phyloP scores from a whole-genome alignment of 2,797 vertebrate genomes.

The Sciaenops ocellatus region DNA sequence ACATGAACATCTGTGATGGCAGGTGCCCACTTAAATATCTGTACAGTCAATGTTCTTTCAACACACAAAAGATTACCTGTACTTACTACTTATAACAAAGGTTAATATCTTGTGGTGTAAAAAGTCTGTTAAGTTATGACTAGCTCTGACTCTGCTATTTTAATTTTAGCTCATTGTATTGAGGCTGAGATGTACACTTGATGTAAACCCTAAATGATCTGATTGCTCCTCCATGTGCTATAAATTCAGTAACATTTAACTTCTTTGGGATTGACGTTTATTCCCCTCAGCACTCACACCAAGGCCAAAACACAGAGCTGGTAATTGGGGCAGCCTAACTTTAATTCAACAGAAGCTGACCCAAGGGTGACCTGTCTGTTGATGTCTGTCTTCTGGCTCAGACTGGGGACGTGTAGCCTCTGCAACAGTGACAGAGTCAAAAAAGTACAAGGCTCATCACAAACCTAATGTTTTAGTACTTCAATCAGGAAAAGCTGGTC shows the following conservation, averaged over 20 bases:
- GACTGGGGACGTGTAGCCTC: not conserved
- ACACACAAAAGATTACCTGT: not conserved
- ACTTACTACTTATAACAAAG: not conserved
- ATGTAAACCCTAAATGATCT: constrained; percentile 28
- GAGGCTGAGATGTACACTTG: constrained; percentile 2
- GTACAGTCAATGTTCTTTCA: not conserved
- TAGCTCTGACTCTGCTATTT: not conserved
- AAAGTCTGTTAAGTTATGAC: not conserved
- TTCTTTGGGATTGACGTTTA: constrained; percentile 3
- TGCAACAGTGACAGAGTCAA: not conserved
- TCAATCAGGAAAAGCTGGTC: not conserved
- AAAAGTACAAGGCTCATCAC: not conserved
- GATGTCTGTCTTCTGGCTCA: constrained; percentile 38
- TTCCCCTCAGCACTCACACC: constrained; percentile 12
- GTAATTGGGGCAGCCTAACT: constrained; percentile 41
- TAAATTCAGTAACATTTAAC: constrained; percentile 54
- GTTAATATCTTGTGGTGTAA: not conserved
- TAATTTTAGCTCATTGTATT: constrained; percentile 28
- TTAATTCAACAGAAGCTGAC: constrained; percentile 55
- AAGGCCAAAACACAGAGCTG: constrained; percentile 19
- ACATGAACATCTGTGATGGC: not conserved
- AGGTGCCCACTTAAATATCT: not conserved
- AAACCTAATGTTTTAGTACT: not conserved
- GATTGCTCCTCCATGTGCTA: constrained; percentile 28
- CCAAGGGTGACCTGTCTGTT: constrained; percentile 41